These are phyloP conservation scores for Ptychochromis oligacanthus DNA, from an alignment of 2,113 vertebrate genomes.

Conservation along the genomic window DNA sequence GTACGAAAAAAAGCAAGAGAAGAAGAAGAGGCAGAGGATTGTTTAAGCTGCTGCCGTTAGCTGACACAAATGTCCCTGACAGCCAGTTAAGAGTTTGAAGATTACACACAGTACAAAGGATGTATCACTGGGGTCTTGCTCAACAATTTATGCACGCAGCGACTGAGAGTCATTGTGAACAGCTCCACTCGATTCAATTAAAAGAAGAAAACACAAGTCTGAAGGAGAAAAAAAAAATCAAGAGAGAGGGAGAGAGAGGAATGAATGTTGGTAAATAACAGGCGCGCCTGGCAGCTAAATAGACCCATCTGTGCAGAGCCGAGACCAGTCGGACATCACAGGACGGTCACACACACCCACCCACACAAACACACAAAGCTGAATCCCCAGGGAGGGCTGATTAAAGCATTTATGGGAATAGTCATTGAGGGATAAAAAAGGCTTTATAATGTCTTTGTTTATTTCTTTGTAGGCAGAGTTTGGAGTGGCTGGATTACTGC, in stretches of 20 bases:
- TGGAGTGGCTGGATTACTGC: constrained; percentile 77
- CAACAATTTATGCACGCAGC: not conserved
- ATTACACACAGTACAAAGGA: constrained; percentile 12
- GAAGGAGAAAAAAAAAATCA: constrained; percentile 8
- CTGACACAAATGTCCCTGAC: constrained; percentile 37
- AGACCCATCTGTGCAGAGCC: constrained; percentile 77
- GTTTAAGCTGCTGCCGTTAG: constrained; percentile 21
- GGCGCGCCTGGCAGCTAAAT: constrained; percentile 77
- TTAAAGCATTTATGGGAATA: constrained; percentile 80
- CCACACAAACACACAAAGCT: constrained; percentile 57
- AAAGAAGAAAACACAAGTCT: constrained; percentile 49
- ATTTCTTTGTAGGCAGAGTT: constrained; percentile 79
- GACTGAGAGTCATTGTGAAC: constrained; percentile 20
- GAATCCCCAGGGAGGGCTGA: constrained; percentile 71
- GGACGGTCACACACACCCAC: constrained; percentile 61
- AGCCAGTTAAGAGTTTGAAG: constrained; percentile 33
- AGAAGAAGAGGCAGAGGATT: not conserved
- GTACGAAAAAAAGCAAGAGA: not conserved
- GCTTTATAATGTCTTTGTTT: constrained; percentile 81
- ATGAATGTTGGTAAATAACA: constrained; percentile 77
- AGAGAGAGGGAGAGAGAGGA: constrained; percentile 24
- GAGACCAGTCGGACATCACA: constrained; percentile 77
- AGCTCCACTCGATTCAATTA: constrained; percentile 44
- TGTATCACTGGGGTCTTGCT: constrained; percentile 11
- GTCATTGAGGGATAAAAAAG: constrained; percentile 79